phyloP scores from a whole-genome alignment of 2,888 invertebrate genomes.

The Pseudeuparius sepicola region DNA sequence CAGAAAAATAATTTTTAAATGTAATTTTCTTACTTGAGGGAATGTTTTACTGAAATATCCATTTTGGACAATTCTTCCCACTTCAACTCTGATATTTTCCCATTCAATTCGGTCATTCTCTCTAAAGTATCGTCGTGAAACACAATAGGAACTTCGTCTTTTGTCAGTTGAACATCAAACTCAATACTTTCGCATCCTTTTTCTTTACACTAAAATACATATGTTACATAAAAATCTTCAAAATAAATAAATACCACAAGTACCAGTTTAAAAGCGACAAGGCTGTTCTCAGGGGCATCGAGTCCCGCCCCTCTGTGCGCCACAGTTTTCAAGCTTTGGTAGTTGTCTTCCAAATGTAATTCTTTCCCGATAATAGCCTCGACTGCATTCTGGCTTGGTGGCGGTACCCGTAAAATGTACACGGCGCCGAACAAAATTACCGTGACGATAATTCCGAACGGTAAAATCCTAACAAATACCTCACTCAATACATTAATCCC shows the following conservation, averaged over 20 bases:
- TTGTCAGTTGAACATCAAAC: conserved; percentile 64
- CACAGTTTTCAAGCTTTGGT: conserved; percentile 49
- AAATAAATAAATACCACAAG: no score
- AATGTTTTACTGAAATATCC: conserved; percentile 59
- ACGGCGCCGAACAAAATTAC: conserved; percentile 26
- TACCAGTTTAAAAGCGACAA: conserved; percentile 62
- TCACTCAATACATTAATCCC: conserved; percentile 30
- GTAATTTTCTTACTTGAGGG: conserved; percentile 53
- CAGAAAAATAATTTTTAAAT: no score
- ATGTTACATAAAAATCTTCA: no score
- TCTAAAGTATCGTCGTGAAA: conserved; percentile 68
- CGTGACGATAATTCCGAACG: conserved; percentile 31
- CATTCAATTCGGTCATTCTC: conserved; percentile 48
- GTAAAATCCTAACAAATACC: conserved; percentile 30
- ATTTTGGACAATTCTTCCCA: conserved; percentile 53
- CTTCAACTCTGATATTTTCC: conserved; percentile 46
- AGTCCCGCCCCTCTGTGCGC: conserved; percentile 67
- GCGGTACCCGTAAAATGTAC: conserved; percentile 46
- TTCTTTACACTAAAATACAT: conserved; percentile 52
- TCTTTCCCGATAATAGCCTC: conserved; percentile 44
- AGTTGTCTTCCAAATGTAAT: conserved; percentile 42
- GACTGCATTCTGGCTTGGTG: conserved; percentile 37
- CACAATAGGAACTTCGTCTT: conserved; percentile 63
- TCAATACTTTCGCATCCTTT: conserved; percentile 67
- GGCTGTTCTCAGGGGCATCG: conserved; percentile 73